Base-by-base conservation (phyloP, 1,140 invertebrate genomes). In the Heliconius nattereri region DNA sequence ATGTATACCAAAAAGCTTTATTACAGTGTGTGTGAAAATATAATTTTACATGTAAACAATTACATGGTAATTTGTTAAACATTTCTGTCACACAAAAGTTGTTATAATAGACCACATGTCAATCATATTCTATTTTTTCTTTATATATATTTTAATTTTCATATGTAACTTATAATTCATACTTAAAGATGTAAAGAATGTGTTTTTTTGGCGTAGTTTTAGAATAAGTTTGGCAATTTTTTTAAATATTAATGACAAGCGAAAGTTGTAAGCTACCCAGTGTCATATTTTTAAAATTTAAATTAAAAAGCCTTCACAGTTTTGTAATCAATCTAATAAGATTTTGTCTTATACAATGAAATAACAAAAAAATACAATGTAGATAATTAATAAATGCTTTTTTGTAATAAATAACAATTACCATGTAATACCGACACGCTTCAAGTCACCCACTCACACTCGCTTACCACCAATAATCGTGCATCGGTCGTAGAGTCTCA, bases 401-500 rank as follows among this genome's bases (percentile, higher is more conserved):
- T 73, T 66, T 66, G 26, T 66, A 66, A 66, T 66, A 29, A 66
- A 66, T 66, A 66, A 66, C 60, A 66, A 66, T 66, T n/a, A 66
- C n/a, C 60, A 66, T 66, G 60, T 66, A 66, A 66, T 66, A 66
- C 60, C 60, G 60, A 66, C 60, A 66, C 60, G 60, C 60, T 66
- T 66, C 60, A 26, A 66, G 9, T 66, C 60, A 29, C 60, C 8
- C 23, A 66, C 60, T 66, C 60, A 66, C 60, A 66, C 60, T 66
- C 26, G 60, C 60, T 66, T 66, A 66, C 60, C 60, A 66, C 60
- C 26, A 20, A 57, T 57, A 20, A 57, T 57, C 54, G 54, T 57
- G 54, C 60, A 40, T 83, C 83, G 72, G 57, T 73, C 76, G 66
- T 78, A 52, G 71, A 80, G 72, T 40, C 81, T 79, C 76, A 70